Evolutionary conservation across 92 coral and sea anemone genomes (phyloP).

Genomic region (Paragorgia papillata): DNA sequence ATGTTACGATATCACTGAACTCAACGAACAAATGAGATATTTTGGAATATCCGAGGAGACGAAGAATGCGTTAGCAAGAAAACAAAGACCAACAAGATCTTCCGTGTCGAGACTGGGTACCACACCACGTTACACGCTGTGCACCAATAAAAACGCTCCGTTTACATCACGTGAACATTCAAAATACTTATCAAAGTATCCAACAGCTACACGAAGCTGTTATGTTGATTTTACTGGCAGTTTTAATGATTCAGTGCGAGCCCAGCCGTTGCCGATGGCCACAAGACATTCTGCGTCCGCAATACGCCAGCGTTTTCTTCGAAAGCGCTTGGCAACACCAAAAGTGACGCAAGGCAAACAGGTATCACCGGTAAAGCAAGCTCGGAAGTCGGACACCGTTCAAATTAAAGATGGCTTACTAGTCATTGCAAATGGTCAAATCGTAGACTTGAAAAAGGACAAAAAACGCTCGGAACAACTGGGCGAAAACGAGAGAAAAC

Average conservation of each 20-base stretch:
- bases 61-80: background rate
- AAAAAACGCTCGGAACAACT: constrained; percentile 19
- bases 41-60: constrained; percentile 31
- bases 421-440: constrained; percentile 34
- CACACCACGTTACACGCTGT: background rate
- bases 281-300: constrained; percentile 12
- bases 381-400: background rate
- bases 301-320: background rate
- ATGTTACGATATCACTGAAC: constrained; percentile 25
- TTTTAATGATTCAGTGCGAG: constrained; percentile 21
- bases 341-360: background rate
- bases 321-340: background rate
- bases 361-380: background rate
- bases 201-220: constrained; percentile 18
- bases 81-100: background rate
- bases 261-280: constrained; percentile 17
- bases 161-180: constrained; percentile 22
- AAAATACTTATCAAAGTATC: background rate
- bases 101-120: background rate
- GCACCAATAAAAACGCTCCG: constrained; percentile 10
- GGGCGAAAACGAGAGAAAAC: constrained; percentile 10
- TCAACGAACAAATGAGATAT: background rate
- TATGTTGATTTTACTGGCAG: constrained; percentile 31
- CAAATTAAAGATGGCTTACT: constrained; percentile 29
- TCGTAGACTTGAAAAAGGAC: constrained; percentile 13